A percentile compares a stretch with the other conserved stretches of the same genome.
Conservation (phyloP, 23 tunicate genomes). For the Botrylloides violaceus region DNA sequence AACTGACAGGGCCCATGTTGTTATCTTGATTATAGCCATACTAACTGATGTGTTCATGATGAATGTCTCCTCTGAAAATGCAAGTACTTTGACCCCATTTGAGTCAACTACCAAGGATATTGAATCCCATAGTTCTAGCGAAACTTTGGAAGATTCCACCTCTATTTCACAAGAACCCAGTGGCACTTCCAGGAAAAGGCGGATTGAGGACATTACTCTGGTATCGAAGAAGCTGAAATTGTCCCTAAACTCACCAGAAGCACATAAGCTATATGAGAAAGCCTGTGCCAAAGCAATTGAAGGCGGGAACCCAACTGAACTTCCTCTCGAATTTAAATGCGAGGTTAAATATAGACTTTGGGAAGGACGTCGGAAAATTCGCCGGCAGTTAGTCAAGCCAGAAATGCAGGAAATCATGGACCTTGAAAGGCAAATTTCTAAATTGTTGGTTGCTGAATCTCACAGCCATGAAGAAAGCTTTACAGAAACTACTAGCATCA, state of each 20-base stretch:
- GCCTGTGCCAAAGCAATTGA: not conserved
- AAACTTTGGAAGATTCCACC: not conserved
- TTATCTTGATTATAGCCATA: constrained; percentile 26
- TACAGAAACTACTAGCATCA: constrained; percentile 4
- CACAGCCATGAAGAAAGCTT: not conserved
- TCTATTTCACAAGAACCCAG: not conserved
- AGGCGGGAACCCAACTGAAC: not conserved
- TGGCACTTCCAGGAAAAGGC: constrained; percentile 1
- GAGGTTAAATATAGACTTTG: constrained; percentile 42
- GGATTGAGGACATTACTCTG: constrained; percentile 1
- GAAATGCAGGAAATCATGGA: constrained; percentile 49
- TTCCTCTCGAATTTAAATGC: constrained; percentile 40
- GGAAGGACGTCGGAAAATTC: constrained; percentile 75
- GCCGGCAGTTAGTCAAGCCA: constrained; percentile 48
- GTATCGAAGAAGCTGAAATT: constrained; percentile 42
- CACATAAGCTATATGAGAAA: not conserved
- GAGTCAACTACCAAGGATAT: not conserved
- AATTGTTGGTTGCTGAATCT: constrained; percentile 49
- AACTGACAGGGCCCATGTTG: not conserved
- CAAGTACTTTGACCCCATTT: not conserved
- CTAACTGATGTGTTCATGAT: constrained; percentile 44
- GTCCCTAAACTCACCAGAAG: constrained; percentile 24
- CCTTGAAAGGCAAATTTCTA: constrained; percentile 58
- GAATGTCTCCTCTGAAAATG: not conserved
- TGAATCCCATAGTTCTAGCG: not conserved